phyloP scores from a whole-genome alignment of 2,888 invertebrate species.

The Anarsia innoxiella region DNA sequence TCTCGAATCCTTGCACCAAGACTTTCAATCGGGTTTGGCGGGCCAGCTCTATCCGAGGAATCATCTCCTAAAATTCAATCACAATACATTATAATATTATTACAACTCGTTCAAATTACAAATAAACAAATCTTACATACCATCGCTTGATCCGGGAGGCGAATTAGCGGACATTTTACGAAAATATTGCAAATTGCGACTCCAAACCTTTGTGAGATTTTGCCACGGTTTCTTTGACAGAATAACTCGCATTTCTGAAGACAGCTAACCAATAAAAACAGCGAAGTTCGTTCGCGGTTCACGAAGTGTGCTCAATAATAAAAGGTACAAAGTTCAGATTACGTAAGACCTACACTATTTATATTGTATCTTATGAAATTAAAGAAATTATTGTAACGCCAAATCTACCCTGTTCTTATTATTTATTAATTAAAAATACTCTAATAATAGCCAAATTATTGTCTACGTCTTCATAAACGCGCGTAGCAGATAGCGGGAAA shows the following conservation, averaged over 20 bases:
- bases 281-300: too few relatives aligned
- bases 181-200: conserved; percentile 55
- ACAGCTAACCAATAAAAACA: too few relatives aligned
- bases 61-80: conserved; percentile 44
- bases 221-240: conserved; percentile 58
- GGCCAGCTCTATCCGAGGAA: conserved; percentile 38
- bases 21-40: conserved; percentile 56
- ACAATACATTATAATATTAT: background rate
- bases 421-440: too few relatives aligned
- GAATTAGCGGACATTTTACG: conserved; percentile 65
- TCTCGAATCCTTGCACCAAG: conserved; percentile 54
- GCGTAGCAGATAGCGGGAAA: too few relatives aligned
- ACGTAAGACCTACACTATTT: too few relatives aligned
- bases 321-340: too few relatives aligned
- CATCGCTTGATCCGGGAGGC: conserved; percentile 60
- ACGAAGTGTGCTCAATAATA: too few relatives aligned
- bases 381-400: too few relatives aligned
- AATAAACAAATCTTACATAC: conserved; percentile 30
- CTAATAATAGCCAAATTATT: too few relatives aligned
- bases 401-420: too few relatives aligned
- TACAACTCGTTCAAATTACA: background rate
- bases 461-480: too few relatives aligned
- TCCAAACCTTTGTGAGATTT: conserved; percentile 51
- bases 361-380: too few relatives aligned
- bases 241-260: conserved; percentile 46